Base-by-base conservation (phyloP, 1,140 invertebrate genomes). In the Rhizoglyphus robini region DNA sequence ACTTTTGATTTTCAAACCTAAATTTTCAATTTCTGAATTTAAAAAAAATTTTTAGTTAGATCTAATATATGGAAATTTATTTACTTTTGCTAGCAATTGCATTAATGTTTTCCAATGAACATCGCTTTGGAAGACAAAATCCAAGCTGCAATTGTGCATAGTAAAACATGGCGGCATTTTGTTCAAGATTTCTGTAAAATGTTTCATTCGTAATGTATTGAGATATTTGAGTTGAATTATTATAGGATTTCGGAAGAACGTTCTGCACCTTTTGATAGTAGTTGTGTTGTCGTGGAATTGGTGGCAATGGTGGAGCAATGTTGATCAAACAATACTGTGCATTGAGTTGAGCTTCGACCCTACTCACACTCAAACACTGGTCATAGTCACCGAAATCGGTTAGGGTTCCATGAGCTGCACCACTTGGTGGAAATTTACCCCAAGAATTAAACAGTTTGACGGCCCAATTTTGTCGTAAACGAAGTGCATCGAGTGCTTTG, bases 301-400 rank as follows among this genome's bases (percentile, higher is more conserved):
- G 48, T 20, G 58, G 58, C 30, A 60, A n/a, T 34, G 58, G 58
- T 27, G 27, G 15, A 23, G 2, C 2, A 3, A 60, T 20, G 15
- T 60, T 32, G 11, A 60, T 23, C 3, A 60, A 27, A 60, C 58
- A 60, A 46, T 60, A 60, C 29, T 60, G 58, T 32, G 25, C 2
- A 34, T 1, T n/a, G 2, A 58, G n/a, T n/a, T n/a, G n/a, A n/a
- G n/a, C n/a, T n/a, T 54, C 51, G n/a, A n/a, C n/a, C n/a, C n/a
- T n/a, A n/a, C n/a, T n/a, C n/a, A 60, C 27, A 2, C 30, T 34
- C 29, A 60, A 23, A 46, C 58, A 60, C 29, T 60, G 58, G 27
- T 60, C 58, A 46, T 60, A 60, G 29, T 60, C 58, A 31, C 68
- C 68, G 32, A 69, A 69, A 32, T 46, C 60, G 4, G 61, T 63